Conservation (phyloP, 2,113 vertebrate genomes). For the Thunnus thynnus region DNA sequence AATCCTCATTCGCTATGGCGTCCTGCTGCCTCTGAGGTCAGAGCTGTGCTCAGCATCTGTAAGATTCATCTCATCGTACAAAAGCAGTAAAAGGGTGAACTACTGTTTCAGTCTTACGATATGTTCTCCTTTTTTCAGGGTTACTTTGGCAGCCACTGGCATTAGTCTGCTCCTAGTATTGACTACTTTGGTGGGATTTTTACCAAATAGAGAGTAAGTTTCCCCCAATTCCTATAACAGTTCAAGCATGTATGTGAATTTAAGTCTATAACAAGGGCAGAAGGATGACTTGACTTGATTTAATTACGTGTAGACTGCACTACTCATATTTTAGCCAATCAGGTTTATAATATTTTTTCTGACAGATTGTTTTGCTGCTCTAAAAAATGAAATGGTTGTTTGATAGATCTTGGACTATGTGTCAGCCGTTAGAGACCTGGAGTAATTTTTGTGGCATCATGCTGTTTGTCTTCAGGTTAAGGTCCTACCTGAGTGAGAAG, state of each 20-base stretch:
- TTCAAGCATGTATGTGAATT: background rate
- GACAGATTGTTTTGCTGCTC: too few species aligned
- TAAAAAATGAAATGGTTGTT: background rate
- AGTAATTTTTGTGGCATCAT: slow-evolving; percentile 15
- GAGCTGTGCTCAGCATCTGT: slow-evolving; percentile 1
- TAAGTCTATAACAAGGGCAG: background rate
- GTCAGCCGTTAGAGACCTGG: background rate
- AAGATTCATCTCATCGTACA: background rate
- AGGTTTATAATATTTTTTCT: background rate
- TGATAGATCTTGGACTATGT: background rate
- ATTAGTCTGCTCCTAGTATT: slow-evolving; percentile 90
- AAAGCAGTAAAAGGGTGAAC: background rate
- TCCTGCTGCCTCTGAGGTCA: slow-evolving; percentile 93
- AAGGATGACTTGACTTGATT: background rate
- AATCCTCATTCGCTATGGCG: slow-evolving; percentile 90
- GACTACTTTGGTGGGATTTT: slow-evolving; percentile 89
- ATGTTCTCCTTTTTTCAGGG: slow-evolving; percentile 79
- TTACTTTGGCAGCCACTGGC: slow-evolving; percentile 91
- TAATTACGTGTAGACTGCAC: too few species aligned
- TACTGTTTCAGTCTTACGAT: background rate
- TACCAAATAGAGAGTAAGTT: slow-evolving; percentile 85
- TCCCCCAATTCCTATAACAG: background rate
- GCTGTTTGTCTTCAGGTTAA: slow-evolving; percentile 83
- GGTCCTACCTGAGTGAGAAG: slow-evolving; percentile 91
- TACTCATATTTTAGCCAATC: background rate